Evolutionary conservation across 2,797 vertebrate genomes (phyloP), one percentile per base, ranked within the genome.

Genomic region (Thamnophis elegans): DNA sequence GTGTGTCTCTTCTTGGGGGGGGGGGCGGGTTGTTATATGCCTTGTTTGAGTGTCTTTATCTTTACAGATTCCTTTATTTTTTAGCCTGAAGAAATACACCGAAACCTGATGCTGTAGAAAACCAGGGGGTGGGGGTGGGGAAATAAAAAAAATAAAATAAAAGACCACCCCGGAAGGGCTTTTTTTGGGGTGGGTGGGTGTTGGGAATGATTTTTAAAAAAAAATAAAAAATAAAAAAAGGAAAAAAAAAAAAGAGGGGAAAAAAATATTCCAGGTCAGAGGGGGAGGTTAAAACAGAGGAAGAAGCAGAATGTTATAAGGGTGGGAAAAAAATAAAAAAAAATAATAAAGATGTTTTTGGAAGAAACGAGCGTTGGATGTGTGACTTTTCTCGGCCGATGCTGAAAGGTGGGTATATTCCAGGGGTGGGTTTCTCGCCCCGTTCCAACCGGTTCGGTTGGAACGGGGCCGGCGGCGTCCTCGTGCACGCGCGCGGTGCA

Each of bases 41-140:
- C 96, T 95, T 96, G 92, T 97, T 97, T 96, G 96, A 96, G 95
- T 96, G 95, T 97, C 96, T 96, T 96, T 96, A 91, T 95, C 96
- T 97, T 96, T 96, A 95, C 95, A 96, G 95, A 97, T 97, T 97
- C 96, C 97, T 97, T 96, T 96, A 97, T 97, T 97, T 97, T 97
- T 97, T 96, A 97, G 96, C 96, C 96, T 96, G 96, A 97, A 96
- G 97, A 97, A 94, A 91, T 94, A 90, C 89, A 88, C 56, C 85
- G 91, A 82, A 62, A 85, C 91, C 86, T 51, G 91, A 88, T 28
- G 93, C 89, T 92, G 68, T 94, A 92, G 93, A 87, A 36, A 68
- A 90, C 91, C 93, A 32, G 89, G 82, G 65, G 65, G 20, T 26
- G 65, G 68, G 68, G 78, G n/a, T n/a, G 47, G n/a, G 47, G 54